Conservation (phyloP, 2,797 vertebrate species). For the Alosa sapidissima region DNA sequence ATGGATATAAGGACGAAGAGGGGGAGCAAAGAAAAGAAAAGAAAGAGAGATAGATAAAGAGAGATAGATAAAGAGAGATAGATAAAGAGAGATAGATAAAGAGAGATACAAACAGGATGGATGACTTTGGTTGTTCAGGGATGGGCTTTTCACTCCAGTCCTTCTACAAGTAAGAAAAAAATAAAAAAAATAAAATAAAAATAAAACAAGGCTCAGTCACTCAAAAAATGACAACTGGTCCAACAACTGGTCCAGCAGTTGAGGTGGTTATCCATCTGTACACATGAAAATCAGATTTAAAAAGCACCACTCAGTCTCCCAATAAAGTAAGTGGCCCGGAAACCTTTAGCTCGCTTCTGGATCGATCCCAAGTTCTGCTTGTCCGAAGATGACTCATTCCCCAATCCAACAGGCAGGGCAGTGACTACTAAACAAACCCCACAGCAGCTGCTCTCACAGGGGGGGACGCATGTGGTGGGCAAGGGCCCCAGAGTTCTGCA, state of each 20-base stretch:
- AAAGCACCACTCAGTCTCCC: background rate
- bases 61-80: background rate
- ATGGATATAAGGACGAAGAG: background rate
- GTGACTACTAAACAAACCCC: background rate
- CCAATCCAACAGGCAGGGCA: background rate
- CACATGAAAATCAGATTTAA: background rate
- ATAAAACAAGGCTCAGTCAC: background rate
- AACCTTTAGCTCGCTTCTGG: conserved; percentile 8
- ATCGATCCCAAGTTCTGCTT: conserved; percentile 19
- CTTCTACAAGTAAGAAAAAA: background rate
- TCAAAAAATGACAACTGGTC: background rate
- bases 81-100: background rate
- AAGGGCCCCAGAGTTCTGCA: background rate
- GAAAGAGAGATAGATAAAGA: background rate
- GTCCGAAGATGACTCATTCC: conserved; percentile 15
- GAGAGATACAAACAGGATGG: background rate
- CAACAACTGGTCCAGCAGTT: conserved; percentile 24
- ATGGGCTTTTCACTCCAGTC: background rate
- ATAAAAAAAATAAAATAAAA: background rate
- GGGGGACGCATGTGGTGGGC: background rate
- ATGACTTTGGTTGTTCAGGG: background rate
- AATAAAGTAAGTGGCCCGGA: background rate
- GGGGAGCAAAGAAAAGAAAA: background rate
- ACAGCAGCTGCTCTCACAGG: background rate
- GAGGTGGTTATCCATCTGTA: background rate